Conservation (phyloP, 2,113 vertebrate species). For the Muntiacus reevesi region DNA sequence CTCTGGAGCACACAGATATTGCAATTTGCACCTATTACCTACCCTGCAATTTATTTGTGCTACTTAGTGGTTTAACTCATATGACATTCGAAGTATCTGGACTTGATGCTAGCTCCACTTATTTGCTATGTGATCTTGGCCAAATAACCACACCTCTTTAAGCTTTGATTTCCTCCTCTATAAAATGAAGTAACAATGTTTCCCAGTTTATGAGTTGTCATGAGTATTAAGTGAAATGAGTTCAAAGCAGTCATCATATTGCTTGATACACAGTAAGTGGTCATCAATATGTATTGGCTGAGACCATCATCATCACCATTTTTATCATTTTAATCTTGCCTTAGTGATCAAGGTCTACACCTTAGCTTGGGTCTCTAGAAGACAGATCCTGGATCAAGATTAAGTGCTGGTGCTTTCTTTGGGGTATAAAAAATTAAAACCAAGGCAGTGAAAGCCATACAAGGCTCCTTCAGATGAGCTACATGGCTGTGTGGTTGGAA, state of each 20-base stretch:
- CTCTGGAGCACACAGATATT: not conserved
- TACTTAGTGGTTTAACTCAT: not conserved
- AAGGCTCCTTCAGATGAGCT: not conserved
- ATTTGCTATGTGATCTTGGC: not conserved
- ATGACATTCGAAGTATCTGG: not conserved
- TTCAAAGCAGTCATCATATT: not conserved
- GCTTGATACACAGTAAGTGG: not conserved
- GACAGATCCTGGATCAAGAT: not conserved
- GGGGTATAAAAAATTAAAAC: not conserved
- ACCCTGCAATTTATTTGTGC: not conserved
- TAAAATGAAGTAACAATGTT: not conserved
- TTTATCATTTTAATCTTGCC: not conserved
- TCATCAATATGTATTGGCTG: not conserved
- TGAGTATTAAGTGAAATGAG: not conserved
- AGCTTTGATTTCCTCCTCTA: not conserved
- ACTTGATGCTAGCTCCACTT: not conserved
- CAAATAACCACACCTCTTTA: not conserved
- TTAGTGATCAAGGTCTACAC: not conserved
- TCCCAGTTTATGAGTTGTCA: not conserved
- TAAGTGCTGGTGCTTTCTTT: not conserved
- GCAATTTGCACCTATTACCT: not conserved
- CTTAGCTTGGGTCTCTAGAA: not conserved
- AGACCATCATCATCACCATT: not conserved
- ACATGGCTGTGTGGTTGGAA: not conserved
- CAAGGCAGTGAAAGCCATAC: not conserved